phyloP scores from a whole-genome alignment of 1,140 invertebrate genomes.

The Zaprionus camerounensis region DNA sequence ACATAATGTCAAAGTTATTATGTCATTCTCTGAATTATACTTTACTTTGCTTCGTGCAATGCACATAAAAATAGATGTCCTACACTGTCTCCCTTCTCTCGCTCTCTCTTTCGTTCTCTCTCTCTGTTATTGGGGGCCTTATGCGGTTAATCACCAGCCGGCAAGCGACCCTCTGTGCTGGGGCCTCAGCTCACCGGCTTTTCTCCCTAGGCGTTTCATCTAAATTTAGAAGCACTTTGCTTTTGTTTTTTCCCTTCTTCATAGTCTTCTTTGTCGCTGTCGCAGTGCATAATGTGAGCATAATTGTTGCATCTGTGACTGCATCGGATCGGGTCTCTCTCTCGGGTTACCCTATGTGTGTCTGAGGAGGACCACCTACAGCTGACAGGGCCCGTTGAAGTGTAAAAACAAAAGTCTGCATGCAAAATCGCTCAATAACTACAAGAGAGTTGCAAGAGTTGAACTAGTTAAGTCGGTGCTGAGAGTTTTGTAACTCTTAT shows the following conservation, averaged over 20 bases:
- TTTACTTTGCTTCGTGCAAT: not conserved
- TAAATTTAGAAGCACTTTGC: conserved; percentile 78
- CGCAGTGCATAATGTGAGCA: conserved; percentile 65
- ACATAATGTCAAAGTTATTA: conserved; percentile 18
- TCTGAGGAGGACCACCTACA: conserved; percentile 27
- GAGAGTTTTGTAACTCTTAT: conserved; percentile 9
- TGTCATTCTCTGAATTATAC: conserved; percentile 8
- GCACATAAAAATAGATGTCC: conserved; percentile 68
- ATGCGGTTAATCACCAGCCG: conserved; percentile 71
- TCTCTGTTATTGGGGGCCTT: conserved; percentile 14
- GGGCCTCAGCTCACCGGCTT: conserved; percentile 2
- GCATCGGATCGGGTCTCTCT: conserved; percentile 22
- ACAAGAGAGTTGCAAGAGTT: not conserved
- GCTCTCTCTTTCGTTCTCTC: conserved; percentile 1
- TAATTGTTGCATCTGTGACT: conserved; percentile 64
- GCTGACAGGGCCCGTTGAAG: conserved; percentile 21
- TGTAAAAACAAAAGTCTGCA: conserved; percentile 17
- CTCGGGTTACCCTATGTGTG: conserved; percentile 22
- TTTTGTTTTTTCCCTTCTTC: conserved; percentile 56
- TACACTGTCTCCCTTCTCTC: conserved; percentile 43
- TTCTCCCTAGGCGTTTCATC: conserved; percentile 47
- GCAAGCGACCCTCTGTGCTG: conserved; percentile 47
- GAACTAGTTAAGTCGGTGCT: not conserved
- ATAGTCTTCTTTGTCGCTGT: conserved; percentile 26
- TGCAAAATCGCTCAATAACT: conserved; percentile 7